Evolutionary conservation across 2,797 vertebrate genomes (phyloP), one percentile per base, ranked within the genome.

Genomic region (Lycodopsis pacificus): DNA sequence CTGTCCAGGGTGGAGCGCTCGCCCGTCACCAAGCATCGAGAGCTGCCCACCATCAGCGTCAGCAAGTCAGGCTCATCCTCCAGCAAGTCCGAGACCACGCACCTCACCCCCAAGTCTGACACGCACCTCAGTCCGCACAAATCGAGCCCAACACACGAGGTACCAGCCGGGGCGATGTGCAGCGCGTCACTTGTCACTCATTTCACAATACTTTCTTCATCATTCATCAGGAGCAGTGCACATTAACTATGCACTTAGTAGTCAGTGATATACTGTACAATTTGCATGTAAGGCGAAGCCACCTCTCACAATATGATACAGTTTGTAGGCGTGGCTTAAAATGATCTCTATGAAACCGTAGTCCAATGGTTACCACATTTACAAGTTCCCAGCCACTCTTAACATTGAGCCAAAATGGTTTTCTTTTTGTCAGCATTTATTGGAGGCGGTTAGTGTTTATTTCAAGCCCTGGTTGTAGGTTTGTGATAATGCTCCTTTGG

Each of bases 81-180:
- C 80, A 96, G 91, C 92, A 97, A 96, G 90, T 99, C 98, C 0
- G 97, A 98, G 80, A 95, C 96, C 14, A 40, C 91, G n/a, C 95
- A 95, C 76, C 93, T 94, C 86, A 94, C 93, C n/a, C 94, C 95
- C 38, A 95, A 94, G 84, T 95, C 95, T 0, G 94, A 94, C 88
- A 90, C 85, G 76, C 96, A 86, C 76, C 96, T 97, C 76, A 97
- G 96, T 83, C 97, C 97, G n/a, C 96, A 96, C 76, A 98, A 97
- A 87, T 97, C 96, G 9, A 98, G 97, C 83, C 96, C 96, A 1
- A 97, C 97, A 4, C 97, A 97, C 0, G 98, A 99, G 96, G 98
- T 99, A 93, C 42, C 13, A 20, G 20, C 40, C 53, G 1, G 4
- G 13, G 25, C 25, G 7, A 56, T 27, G 53, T 27, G 48, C 48